These are phyloP conservation scores for Aporophyla lueneburgensis DNA, from an alignment of 2,888 invertebrate species.

Conservation along the genomic window DNA sequence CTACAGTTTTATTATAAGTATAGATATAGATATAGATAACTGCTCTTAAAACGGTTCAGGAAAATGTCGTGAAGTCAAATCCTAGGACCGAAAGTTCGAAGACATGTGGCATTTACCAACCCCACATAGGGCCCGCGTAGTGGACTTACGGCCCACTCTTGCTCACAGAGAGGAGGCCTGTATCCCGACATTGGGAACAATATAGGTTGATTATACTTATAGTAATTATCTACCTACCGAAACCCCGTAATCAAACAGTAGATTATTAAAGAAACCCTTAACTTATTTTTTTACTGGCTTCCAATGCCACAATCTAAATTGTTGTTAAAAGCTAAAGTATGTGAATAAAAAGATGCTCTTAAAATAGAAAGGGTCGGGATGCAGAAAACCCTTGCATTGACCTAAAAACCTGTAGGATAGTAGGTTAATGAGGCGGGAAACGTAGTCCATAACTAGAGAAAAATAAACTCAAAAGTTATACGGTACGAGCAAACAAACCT, in stretches of 20 bases:
- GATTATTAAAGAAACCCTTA: background rate
- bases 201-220: background rate
- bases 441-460: conserved; percentile 25
- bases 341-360: conserved; percentile 45
- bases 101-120: too few species aligned
- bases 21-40: too few species aligned
- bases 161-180: too few species aligned
- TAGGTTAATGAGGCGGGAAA: conserved; percentile 37
- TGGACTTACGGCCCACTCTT: too few species aligned
- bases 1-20: too few species aligned
- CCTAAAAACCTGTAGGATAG: conserved; percentile 59
- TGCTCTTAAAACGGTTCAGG: too few species aligned
- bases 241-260: background rate
- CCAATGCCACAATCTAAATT: background rate
- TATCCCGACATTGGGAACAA: too few species aligned
- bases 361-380: conserved; percentile 67
- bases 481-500: background rate
- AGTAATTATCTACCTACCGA: background rate
- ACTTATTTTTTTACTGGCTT: background rate
- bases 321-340: conserved; percentile 21
- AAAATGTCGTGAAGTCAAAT: too few species aligned
- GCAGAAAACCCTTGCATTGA: conserved; percentile 67
- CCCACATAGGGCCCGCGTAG: too few species aligned
- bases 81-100: too few species aligned
- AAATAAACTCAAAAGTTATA: background rate